A percentile compares a stretch with the other conserved stretches of the same genome.
Evolutionary conservation across 23 tunicate species (phyloP).

Genomic region (Ciona savignyi): DNA sequence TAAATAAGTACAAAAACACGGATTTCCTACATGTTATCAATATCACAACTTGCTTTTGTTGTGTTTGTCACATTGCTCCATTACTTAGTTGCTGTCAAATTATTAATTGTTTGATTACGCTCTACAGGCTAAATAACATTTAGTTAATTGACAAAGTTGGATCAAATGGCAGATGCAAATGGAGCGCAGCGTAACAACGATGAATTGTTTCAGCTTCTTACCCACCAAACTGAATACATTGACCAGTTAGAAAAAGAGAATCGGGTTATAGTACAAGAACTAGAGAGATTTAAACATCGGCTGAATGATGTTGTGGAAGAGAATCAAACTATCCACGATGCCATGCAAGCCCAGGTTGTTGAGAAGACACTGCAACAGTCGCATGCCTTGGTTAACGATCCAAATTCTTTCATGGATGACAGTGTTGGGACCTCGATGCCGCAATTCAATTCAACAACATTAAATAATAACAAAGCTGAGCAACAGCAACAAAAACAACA

Average conservation of each 20-base stretch:
- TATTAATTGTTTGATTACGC: no score
- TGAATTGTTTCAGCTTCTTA: conserved; percentile 9
- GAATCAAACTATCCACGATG: conserved; percentile 63
- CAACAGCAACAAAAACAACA: not conserved
- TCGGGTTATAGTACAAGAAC: conserved; percentile 17
- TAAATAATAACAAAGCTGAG: not conserved
- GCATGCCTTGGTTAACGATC: not conserved
- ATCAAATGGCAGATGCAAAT: no score
- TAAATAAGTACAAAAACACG: no score
- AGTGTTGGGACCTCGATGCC: not conserved
- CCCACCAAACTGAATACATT: conserved; percentile 44
- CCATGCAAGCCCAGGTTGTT: conserved; percentile 24
- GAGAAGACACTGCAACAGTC: conserved; percentile 31
- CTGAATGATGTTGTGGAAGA: conserved; percentile 43
- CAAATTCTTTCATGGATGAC: not conserved
- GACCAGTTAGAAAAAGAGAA: conserved; percentile 62
- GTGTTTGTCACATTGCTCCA: no score
- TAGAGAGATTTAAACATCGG: conserved; percentile 25
- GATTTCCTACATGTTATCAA: no score
- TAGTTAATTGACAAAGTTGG: no score
- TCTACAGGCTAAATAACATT: no score
- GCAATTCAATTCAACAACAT: not conserved
- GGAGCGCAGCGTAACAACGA: not conserved
- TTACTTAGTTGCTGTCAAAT: no score
- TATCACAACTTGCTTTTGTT: no score